Evolutionary conservation across 1,140 invertebrate species (phyloP).

Genomic region (Drosophila carrolli): DNA sequence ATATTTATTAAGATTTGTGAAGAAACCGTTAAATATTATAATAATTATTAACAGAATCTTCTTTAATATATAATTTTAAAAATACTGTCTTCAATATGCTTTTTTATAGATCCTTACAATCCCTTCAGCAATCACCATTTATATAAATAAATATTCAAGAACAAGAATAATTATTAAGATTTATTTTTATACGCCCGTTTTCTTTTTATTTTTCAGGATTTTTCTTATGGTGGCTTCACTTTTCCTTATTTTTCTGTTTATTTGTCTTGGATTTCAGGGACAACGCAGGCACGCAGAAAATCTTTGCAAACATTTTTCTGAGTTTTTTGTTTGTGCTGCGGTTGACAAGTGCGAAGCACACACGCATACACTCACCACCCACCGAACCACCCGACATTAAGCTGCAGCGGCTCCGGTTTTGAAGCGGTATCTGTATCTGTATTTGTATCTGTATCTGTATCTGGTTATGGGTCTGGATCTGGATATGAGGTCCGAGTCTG

Average conservation of each 20-base stretch:
- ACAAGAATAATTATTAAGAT: no score
- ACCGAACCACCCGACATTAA: not conserved
- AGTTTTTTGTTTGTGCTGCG: constrained; percentile 34
- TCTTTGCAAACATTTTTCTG: constrained; percentile 33
- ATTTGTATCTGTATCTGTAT: not conserved
- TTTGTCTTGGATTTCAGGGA: constrained; percentile 26
- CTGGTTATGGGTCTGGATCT: constrained; percentile 9
- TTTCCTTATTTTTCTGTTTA: constrained; percentile 5
- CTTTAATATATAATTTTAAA: no score
- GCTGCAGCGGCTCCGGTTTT: constrained; percentile 6
- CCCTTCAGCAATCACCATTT: no score
- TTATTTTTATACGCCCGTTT: no score
- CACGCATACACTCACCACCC: constrained; percentile 12
- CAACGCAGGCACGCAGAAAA: constrained; percentile 37
- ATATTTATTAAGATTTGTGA: no score
- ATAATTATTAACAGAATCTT: no score
- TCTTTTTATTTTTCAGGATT: no score
- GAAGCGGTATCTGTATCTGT: not conserved
- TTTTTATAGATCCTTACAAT: no score
- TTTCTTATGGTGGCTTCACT: not conserved
- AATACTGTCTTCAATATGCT: no score
- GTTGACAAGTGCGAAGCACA: constrained; percentile 25
- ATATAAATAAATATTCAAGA: no score
- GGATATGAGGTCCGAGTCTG: constrained; percentile 19
- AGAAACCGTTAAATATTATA: no score